phyloP scores from a whole-genome alignment of 2,113 vertebrate genomes.

The Ramphastos sulfuratus region DNA sequence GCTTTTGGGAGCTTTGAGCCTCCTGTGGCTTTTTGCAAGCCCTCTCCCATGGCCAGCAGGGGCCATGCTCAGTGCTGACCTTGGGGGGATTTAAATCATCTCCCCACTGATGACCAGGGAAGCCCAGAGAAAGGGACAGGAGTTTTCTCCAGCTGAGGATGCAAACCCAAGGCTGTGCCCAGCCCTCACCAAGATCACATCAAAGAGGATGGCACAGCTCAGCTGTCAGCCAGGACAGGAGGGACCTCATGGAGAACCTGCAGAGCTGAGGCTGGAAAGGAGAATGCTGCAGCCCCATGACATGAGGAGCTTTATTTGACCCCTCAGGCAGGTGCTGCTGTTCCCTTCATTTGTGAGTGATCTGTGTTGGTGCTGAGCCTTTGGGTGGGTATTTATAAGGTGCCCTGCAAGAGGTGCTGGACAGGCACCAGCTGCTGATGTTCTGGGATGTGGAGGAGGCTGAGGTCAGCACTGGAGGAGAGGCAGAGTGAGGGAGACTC shows the following conservation, averaged over 20 bases:
- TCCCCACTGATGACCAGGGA: not conserved
- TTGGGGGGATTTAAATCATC: not conserved
- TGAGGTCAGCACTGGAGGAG: not conserved
- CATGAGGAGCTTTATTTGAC: not conserved
- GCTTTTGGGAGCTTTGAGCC: not conserved
- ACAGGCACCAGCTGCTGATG: not conserved
- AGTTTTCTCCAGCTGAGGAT: not conserved
- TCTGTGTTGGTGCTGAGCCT: not conserved
- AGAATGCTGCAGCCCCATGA: accelerated
- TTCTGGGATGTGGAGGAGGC: not conserved
- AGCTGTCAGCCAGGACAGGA: not conserved
- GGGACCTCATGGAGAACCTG: not conserved
- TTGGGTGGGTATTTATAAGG: not conserved
- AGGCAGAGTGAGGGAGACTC: accelerated
- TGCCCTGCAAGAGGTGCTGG: not conserved
- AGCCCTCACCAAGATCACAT: not conserved
- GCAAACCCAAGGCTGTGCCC: not conserved
- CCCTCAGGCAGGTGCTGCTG: not conserved
- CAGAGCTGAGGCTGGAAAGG: not conserved
- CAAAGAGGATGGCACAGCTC: not conserved
- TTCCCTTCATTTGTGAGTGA: accelerated
- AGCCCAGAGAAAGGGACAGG: accelerated
- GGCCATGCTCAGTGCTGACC: accelerated
- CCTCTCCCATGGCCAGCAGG: not conserved
- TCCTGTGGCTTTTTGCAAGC: not conserved